Percentiles rank a stretch among this genome's conserved stretches.
These are phyloP conservation scores for Psilopogon haemacephalus DNA, from an alignment of 2,113 vertebrate species.

Conservation along the genomic window DNA sequence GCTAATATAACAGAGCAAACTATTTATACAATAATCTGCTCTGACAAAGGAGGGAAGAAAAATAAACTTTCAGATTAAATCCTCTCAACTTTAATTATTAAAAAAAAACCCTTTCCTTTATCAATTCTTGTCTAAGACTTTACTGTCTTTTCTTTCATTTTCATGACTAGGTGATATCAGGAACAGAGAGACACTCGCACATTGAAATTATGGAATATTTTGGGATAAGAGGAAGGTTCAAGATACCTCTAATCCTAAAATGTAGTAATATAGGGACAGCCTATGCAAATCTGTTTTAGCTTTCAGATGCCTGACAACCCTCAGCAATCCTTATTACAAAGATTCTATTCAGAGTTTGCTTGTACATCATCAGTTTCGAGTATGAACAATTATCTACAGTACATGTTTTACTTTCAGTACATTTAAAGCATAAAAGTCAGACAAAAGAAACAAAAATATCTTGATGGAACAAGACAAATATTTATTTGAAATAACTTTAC, in stretches of 20 bases:
- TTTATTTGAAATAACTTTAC: neutral
- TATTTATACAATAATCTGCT: neutral
- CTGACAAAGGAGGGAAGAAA: neutral
- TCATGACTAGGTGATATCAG: neutral
- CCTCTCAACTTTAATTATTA: neutral
- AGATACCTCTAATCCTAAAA: neutral
- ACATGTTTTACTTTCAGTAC: neutral
- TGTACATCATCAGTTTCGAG: neutral
- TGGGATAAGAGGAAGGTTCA: neutral
- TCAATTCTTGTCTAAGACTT: neutral
- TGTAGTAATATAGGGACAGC: rapidly evolving
- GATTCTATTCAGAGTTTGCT: neutral
- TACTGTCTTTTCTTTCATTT: neutral
- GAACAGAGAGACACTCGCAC: neutral
- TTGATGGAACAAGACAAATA: neutral
- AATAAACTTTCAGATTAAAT: neutral
- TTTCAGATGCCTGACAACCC: neutral
- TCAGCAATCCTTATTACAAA: neutral
- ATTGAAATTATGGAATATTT: neutral
- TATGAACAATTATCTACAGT: neutral
- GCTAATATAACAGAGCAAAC: neutral
- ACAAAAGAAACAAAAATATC: neutral
- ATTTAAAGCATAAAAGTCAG: neutral
- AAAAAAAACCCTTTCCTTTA: neutral
- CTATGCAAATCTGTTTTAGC: neutral